Base-by-base conservation (phyloP, 1,140 invertebrate genomes). In the Drosophila subobscura region DNA sequence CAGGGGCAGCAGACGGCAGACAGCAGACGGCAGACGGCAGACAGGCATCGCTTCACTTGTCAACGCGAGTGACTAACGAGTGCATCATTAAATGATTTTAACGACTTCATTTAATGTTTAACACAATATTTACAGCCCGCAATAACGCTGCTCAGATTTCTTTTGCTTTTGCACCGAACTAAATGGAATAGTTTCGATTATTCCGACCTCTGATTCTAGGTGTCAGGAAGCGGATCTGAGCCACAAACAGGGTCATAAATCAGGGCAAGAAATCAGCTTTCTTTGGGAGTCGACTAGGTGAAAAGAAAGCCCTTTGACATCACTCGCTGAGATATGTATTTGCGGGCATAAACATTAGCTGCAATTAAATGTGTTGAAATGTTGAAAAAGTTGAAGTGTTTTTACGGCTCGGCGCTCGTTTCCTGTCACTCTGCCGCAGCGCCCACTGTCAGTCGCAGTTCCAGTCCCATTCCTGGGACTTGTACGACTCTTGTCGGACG, bases 31-130 rank as follows among this genome's bases (percentile, higher is more conserved):
- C 16, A 20, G 16, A 20, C 16, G 16, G 16, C 16, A 46, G 61
- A 67, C 50, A 10, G 33, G 54, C 56, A 46, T 56, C 61, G 22
- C 63, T 79, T 77, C 67, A 77, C 64, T 78, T 89, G 79, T 84
- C 78, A 89, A 74, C 79, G 73, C 76, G 59, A 67, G 47, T 70
- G 79, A 80, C 77, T 89, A 89, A 89, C 79, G 73, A 89, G 79
- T 61, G 79, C 85, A 89, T 76, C 85, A 89, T 85, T 84, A 89
- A 81, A 89, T 61, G 66, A 78, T 81, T 89, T 85, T 80, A 85
- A 89, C 84, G 83, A 88, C 84, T 88, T 88, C 84, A 89, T 89
- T 77, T 76, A 79, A 70, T 81, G 78, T 83, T 76, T 89, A 88
- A 81, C 83, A 88, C 72, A 79, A 79, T 81, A 84, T 85, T 85